phyloP scores from a whole-genome alignment of 2,113 vertebrate species.

The Heterochromis multidens region DNA sequence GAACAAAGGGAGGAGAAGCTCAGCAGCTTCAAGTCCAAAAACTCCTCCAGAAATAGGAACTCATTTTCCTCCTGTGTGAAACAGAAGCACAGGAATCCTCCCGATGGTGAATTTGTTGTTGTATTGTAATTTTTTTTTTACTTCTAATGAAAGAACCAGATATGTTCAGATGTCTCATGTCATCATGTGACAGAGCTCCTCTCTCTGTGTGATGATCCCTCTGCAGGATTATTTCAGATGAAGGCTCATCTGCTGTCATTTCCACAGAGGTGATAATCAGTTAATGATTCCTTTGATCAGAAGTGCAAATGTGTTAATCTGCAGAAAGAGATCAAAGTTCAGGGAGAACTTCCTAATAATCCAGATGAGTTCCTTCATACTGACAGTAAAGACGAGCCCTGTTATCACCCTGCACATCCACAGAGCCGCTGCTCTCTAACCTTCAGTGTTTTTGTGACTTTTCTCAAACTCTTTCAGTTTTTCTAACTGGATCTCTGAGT shows the following conservation, averaged over 20 bases:
- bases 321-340: background rate
- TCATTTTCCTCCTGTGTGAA: background rate
- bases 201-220: background rate
- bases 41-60: background rate
- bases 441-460: background rate
- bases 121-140: background rate
- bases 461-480: background rate
- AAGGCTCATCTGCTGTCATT: background rate
- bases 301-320: background rate
- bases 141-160: background rate
- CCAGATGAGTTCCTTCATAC: background rate
- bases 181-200: background rate
- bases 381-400: background rate
- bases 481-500: background rate
- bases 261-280: background rate
- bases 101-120: background rate
- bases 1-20: background rate
- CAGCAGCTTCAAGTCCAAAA: background rate
- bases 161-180: background rate
- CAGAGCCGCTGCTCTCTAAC: background rate
- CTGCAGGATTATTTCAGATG: background rate
- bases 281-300: background rate
- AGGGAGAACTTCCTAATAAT: background rate
- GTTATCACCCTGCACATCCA: background rate
- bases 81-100: background rate